Evolutionary conservation across 2,113 vertebrate species (phyloP), one percentile per base, ranked within the genome.

Genomic region (Platichthys flesus): DNA sequence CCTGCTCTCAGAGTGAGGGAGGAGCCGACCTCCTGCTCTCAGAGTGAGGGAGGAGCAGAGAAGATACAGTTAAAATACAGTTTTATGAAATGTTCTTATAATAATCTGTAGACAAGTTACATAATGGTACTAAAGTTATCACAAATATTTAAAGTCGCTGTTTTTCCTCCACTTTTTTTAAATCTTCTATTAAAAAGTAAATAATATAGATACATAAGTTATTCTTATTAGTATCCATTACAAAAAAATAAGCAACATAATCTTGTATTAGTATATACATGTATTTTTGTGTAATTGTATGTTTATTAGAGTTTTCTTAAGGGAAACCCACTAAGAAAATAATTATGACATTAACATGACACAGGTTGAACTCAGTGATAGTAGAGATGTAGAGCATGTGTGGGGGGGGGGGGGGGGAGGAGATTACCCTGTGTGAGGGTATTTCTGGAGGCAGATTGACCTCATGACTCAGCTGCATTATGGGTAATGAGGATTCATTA

Each of bases 391-490:
- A 13, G 13, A 42, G 40, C 7, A 5, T 6, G 5, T 47, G 15
- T 47, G 45, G n/a, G n/a, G n/a, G n/a, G n/a, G n/a, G 5, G 21
- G 67, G 62, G 15, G 62, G 40, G 35, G 2, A 9, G 62, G 40
- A 8, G 2, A 26, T 57, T 0, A 61, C 20, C 12, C 40, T 52
- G 0, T 55, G 21, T 49, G 74, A 81, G 82, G 67, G 67, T 86
- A 81, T 86, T 88, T 78, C 70, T 69, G 79, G 80, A 79, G 52
- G 35, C 72, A 77, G 85, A 82, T 84, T 82, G 78, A 82, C 78
- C 76, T 66, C 10, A 42, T 45, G 45, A 78, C 54, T 78, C 73
- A 67, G 47, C 51, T 20, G 69, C 67, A 45, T 71, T 68, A 60
- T 77, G 65, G 1, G 51, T 83, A 82, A 83, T 69, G 54, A 81